phyloP scores from a whole-genome alignment of 1,140 invertebrate genomes.

The Cotesia chilonis region DNA sequence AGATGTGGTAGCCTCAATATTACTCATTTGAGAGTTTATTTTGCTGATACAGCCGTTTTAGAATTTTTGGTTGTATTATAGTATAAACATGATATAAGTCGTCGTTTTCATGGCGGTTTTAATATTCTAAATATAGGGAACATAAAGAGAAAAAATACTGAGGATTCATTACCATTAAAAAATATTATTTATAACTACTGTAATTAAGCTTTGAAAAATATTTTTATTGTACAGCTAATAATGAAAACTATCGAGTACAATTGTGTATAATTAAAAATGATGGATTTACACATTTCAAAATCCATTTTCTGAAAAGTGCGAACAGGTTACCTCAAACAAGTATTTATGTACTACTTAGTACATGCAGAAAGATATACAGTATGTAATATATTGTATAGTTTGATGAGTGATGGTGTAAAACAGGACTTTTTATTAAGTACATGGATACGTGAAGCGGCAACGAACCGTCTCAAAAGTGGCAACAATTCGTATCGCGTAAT shows the following conservation, averaged over 20 bases:
- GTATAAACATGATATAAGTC: too few relatives aligned
- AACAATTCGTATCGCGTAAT: slow-evolving; percentile 36
- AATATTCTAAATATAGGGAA: too few relatives aligned
- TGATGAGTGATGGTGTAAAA: background rate
- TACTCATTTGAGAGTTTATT: too few relatives aligned
- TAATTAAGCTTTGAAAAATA: background rate
- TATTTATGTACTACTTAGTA: background rate
- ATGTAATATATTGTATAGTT: background rate
- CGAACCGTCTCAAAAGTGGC: slow-evolving; percentile 36
- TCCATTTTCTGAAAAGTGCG: slow-evolving; percentile 13
- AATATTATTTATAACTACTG: too few relatives aligned
- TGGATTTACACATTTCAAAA: slow-evolving; percentile 13
- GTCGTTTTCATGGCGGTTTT: too few relatives aligned
- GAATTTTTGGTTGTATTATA: too few relatives aligned
- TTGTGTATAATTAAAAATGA: background rate
- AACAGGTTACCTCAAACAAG: slow-evolving; percentile 17
- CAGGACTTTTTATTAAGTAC: background rate
- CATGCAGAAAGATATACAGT: background rate
- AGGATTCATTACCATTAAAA: too few relatives aligned
- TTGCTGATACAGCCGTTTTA: too few relatives aligned
- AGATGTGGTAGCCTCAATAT: too few relatives aligned
- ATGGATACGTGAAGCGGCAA: slow-evolving; percentile 13
- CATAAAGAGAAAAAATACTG: too few relatives aligned
- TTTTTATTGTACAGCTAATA: too few relatives aligned
- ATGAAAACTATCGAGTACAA: slow-evolving; percentile 13